Conservation (phyloP, 2,888 invertebrate genomes). For the Deroplatys truncata region DNA sequence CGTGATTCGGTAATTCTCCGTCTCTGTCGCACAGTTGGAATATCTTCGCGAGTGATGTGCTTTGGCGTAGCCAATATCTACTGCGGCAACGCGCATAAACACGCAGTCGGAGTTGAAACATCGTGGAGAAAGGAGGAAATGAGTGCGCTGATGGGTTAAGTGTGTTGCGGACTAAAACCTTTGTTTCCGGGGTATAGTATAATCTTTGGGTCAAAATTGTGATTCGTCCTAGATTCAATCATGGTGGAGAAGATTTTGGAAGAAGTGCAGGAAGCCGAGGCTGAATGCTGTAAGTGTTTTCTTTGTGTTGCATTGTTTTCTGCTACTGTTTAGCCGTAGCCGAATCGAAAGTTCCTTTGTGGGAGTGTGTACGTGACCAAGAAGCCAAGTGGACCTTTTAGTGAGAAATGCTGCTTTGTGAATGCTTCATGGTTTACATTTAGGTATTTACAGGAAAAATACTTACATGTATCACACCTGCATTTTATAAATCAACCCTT, state of each 20-base stretch:
- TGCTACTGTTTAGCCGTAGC: not conserved
- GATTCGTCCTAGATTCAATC: constrained; percentile 31
- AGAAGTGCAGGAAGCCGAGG: constrained; percentile 54
- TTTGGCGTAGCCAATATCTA: constrained; percentile 11
- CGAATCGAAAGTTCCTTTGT: not conserved
- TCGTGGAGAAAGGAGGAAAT: constrained; percentile 40
- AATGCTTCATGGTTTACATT: too few relatives aligned
- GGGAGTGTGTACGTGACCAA: not conserved
- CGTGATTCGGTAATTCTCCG: constrained; percentile 13
- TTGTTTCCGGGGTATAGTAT: not conserved
- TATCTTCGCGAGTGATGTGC: not conserved
- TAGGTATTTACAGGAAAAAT: too few relatives aligned
- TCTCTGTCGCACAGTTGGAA: not conserved
- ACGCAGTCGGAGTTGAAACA: constrained; percentile 45
- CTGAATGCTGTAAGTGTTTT: constrained; percentile 40
- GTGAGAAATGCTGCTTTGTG: too few relatives aligned
- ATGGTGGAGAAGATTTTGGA: constrained; percentile 67
- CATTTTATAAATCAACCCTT: too few relatives aligned
- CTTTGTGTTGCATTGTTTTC: not conserved
- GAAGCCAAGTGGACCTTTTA: not conserved
- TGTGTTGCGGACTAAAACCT: not conserved
- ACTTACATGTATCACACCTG: too few relatives aligned
- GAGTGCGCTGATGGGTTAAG: constrained; percentile 42
- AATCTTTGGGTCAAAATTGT: not conserved
- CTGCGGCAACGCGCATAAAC: not conserved